phyloP scores from a whole-genome alignment of 1,140 invertebrate genomes.

The Drosophila seguyi region DNA sequence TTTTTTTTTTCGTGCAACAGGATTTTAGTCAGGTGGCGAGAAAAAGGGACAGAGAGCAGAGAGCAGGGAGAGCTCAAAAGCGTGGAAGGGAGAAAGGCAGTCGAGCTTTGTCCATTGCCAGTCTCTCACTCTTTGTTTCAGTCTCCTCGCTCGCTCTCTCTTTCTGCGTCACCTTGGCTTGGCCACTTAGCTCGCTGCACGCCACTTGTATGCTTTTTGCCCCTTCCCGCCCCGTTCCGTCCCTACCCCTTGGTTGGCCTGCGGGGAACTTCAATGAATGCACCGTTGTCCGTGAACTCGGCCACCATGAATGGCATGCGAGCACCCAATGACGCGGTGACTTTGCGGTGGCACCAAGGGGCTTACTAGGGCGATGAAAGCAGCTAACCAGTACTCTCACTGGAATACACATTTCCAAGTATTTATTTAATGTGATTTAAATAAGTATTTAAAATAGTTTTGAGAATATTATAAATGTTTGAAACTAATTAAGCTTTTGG shows the following conservation, averaged over 20 bases:
- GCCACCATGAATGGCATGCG: slow-evolving; percentile 56
- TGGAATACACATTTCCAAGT: not conserved
- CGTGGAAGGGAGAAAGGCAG: slow-evolving; percentile 4
- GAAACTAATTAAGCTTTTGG: too few species aligned
- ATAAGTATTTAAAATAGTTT: not conserved
- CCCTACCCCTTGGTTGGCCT: slow-evolving; percentile 23
- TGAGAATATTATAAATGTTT: not conserved
- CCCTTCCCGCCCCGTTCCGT: not conserved
- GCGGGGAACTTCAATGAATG: slow-evolving; percentile 74
- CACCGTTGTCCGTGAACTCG: slow-evolving; percentile 70
- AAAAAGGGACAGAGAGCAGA: not conserved
- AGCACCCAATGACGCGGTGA: slow-evolving; percentile 61
- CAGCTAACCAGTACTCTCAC: not conserved
- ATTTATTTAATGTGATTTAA: too few species aligned
- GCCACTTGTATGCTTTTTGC: slow-evolving; percentile 37
- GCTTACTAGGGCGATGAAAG: not conserved
- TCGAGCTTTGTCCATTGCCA: slow-evolving; percentile 26
- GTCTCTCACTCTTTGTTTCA: slow-evolving; percentile 3
- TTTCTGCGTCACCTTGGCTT: not conserved
- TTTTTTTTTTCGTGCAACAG: slow-evolving; percentile 8
- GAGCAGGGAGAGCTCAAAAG: not conserved
- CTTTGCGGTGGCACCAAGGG: slow-evolving; percentile 36
- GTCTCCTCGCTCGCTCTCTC: not conserved
- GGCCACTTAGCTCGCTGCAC: slow-evolving; percentile 43
- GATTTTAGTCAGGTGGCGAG: slow-evolving; percentile 3